Percentiles rank a stretch among this genome's conserved stretches.
Conservation (phyloP, 2,797 vertebrate genomes). For the Botia kubotai region DNA sequence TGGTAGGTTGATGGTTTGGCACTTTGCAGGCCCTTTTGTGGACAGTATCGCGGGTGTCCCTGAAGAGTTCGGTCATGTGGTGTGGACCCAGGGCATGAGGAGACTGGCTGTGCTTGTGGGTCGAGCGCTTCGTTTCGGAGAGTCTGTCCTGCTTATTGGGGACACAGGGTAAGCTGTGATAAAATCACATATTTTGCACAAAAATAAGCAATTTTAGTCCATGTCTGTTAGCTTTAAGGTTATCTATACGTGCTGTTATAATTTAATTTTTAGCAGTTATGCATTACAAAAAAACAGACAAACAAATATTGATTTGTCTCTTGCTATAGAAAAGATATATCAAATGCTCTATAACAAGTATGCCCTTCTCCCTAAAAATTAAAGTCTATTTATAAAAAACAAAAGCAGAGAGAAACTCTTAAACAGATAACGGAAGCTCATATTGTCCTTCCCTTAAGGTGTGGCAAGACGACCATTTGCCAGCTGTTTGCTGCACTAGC, state of each 20-base stretch:
- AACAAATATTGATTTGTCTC: background rate
- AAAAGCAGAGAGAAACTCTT: too few species aligned
- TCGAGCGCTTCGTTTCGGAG: constrained; percentile 89
- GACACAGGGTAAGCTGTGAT: constrained; percentile 88
- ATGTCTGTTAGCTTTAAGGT: background rate
- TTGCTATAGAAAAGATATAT: too few species aligned
- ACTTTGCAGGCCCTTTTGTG: constrained; percentile 74
- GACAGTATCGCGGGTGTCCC: constrained; percentile 79
- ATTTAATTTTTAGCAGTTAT: background rate
- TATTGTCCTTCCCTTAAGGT: constrained; percentile 73
- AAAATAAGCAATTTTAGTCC: background rate
- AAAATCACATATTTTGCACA: too few species aligned
- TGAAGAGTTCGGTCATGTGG: constrained; percentile 87
- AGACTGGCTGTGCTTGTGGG: constrained; percentile 89
- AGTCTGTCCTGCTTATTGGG: constrained; percentile 93
- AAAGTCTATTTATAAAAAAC: too few species aligned
- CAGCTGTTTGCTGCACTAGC: constrained; percentile 90
- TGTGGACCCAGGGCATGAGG: constrained; percentile 91
- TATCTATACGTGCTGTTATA: background rate
- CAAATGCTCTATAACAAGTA: background rate
- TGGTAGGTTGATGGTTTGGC: constrained; percentile 16
- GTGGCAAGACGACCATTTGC: constrained; percentile 97
- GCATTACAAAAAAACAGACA: background rate
- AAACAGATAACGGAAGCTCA: background rate
- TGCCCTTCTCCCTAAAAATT: background rate